These are phyloP conservation scores for Sesia bembeciformis DNA, from an alignment of 2,888 invertebrate species.

Conservation along the genomic window DNA sequence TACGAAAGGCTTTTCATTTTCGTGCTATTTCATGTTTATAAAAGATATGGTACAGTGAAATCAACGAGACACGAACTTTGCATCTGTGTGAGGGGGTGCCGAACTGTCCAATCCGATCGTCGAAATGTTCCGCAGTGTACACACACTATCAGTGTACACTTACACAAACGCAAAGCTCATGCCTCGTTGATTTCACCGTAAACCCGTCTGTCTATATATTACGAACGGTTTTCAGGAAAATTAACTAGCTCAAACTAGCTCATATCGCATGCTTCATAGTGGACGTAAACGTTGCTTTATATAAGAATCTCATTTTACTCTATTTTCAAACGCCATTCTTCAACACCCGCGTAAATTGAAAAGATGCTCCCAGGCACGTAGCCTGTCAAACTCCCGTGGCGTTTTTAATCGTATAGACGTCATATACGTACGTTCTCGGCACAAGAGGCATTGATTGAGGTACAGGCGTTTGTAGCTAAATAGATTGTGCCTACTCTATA, in stretches of 20 bases:
- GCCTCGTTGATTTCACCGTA: too few species aligned
- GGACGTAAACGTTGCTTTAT: conserved; percentile 21
- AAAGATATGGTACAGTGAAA: too few species aligned
- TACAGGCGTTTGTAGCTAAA: too few species aligned
- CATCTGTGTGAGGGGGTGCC: too few species aligned
- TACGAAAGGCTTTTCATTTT: too few species aligned
- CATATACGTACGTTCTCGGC: background rate
- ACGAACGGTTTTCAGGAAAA: background rate
- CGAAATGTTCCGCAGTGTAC: too few species aligned
- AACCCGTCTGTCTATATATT: background rate
- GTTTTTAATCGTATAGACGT: background rate
- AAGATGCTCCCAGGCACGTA: conserved; percentile 7
- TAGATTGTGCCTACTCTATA: too few species aligned
- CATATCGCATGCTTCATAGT: conserved; percentile 15
- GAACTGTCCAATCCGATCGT: too few species aligned
- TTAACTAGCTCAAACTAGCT: background rate
- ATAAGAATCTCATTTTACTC: conserved; percentile 18
- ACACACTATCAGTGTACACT: too few species aligned
- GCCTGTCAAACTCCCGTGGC: background rate
- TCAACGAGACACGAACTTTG: too few species aligned
- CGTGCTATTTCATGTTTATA: too few species aligned
- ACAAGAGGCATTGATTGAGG: background rate
- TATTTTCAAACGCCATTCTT: conserved; percentile 15
- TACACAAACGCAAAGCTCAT: too few species aligned
- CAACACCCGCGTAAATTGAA: conserved; percentile 14